These are phyloP conservation scores for Siphonodentalium dalli DNA, from an alignment of 2,888 invertebrate genomes.

Conservation along the genomic window DNA sequence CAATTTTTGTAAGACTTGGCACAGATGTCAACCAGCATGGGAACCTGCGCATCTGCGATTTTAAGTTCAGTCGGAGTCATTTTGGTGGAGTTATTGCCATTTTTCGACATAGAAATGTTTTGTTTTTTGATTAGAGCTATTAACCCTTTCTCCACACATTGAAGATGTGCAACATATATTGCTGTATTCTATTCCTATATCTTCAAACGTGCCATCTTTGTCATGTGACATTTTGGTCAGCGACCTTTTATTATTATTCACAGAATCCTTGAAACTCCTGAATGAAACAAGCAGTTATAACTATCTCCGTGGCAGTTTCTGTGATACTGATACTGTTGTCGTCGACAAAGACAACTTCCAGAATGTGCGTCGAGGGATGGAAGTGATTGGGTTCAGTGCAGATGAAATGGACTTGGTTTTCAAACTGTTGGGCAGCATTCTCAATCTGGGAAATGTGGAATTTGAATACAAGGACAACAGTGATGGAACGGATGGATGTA, in stretches of 20 bases:
- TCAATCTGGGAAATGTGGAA: conserved; percentile 86
- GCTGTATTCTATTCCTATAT: too few species aligned
- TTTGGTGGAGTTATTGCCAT: too few species aligned
- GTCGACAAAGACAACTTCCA: conserved; percentile 78
- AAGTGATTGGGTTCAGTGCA: conserved; percentile 76
- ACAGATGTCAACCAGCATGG: too few species aligned
- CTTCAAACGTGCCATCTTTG: neutral
- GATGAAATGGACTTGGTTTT: conserved; percentile 79
- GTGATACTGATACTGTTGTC: conserved; percentile 66
- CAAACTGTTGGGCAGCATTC: conserved; percentile 81
- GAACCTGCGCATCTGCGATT: too few species aligned
- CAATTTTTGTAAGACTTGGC: too few species aligned
- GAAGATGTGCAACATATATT: too few species aligned
- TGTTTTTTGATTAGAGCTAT: too few species aligned
- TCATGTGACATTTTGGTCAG: too few species aligned
- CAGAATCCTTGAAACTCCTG: conserved; percentile 74
- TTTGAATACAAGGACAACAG: conserved; percentile 87
- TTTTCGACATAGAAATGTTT: too few species aligned
- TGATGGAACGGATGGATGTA: conserved; percentile 88
- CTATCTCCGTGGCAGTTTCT: conserved; percentile 70
- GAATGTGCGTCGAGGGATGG: conserved; percentile 80
- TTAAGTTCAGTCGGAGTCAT: too few species aligned
- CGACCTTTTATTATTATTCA: conserved; percentile 69
- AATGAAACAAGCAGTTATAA: conserved; percentile 80
- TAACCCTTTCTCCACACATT: too few species aligned